phyloP scores from a whole-genome alignment of 2,888 invertebrate genomes.

The Resseliella maxima region DNA sequence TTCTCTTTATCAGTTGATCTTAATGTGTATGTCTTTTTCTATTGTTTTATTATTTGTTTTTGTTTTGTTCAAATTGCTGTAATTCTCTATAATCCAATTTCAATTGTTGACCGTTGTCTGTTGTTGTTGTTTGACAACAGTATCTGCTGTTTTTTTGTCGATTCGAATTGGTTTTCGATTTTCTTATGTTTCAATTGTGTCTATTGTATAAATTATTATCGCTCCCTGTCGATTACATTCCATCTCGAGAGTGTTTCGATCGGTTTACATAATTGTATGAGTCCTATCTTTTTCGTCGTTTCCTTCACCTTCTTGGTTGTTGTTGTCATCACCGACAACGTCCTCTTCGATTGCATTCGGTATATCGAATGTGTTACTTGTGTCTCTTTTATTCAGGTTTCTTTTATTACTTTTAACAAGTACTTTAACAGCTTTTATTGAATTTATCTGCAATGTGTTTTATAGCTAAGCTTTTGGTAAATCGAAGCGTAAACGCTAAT shows the following conservation, averaged over 20 bases:
- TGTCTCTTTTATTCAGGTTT: neutral
- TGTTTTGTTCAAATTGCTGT: neutral
- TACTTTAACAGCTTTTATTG: conserved; percentile 4
- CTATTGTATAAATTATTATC: conserved; percentile 38
- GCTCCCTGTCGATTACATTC: neutral
- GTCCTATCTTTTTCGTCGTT: neutral
- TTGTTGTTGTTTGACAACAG: neutral
- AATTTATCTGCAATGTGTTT: conserved; percentile 25
- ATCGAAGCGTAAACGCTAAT: conserved; percentile 45
- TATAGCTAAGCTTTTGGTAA: conserved; percentile 44
- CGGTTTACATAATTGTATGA: neutral
- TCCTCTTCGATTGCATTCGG: neutral
- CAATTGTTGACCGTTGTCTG: neutral
- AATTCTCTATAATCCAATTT: no score
- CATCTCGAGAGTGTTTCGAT: conserved; percentile 26
- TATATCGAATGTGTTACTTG: neutral
- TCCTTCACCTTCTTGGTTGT: no score
- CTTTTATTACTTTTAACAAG: conserved; percentile 32
- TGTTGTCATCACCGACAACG: neutral
- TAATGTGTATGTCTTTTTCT: neutral
- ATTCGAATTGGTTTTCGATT: neutral
- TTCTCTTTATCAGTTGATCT: no score
- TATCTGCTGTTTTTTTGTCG: neutral
- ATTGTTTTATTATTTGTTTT: neutral
- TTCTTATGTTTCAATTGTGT: neutral